phyloP scores from a whole-genome alignment of 2,888 invertebrate species.

The Sinodicranocentrus sp. region DNA sequence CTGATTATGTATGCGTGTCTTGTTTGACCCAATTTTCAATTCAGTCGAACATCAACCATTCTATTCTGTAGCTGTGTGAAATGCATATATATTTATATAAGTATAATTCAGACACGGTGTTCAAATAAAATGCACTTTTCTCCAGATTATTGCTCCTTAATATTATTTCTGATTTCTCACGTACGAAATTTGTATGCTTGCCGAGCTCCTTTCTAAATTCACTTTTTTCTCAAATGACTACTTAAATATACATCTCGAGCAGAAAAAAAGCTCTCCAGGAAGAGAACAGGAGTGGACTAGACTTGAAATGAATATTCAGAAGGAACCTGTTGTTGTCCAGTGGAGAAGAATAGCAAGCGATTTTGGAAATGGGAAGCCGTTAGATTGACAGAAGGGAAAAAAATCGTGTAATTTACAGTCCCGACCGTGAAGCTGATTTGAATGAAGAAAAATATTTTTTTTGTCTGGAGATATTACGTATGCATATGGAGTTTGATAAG shows the following conservation, averaged over 20 bases:
- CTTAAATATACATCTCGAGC: too few species aligned
- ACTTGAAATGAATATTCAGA: too few species aligned
- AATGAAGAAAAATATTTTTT: slow-evolving; percentile 11
- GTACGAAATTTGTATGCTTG: slow-evolving; percentile 62
- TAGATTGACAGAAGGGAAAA: slow-evolving; percentile 53
- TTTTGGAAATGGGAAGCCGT: slow-evolving; percentile 65
- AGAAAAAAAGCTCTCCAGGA: too few species aligned
- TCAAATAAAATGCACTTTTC: slow-evolving; percentile 30
- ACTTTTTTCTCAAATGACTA: not conserved
- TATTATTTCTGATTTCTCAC: slow-evolving; percentile 59
- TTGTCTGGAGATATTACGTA: slow-evolving; percentile 1
- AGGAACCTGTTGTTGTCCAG: too few species aligned
- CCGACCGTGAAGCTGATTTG: slow-evolving; percentile 20
- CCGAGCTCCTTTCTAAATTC: slow-evolving; percentile 35
- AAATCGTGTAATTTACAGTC: slow-evolving; percentile 39
- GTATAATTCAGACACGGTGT: not conserved
- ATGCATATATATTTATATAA: not conserved
- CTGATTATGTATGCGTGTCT: slow-evolving; percentile 68
- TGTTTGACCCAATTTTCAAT: slow-evolving; percentile 68
- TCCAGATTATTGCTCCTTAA: slow-evolving; percentile 61
- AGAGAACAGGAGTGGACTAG: too few species aligned
- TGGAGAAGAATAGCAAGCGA: too few species aligned
- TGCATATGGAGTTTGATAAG: slow-evolving; percentile 16
- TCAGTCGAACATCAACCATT: slow-evolving; percentile 37
- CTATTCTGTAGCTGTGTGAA: too few species aligned